phyloP scores from a whole-genome alignment of 2,797 vertebrate species.

The Premnoplex brunnescens region DNA sequence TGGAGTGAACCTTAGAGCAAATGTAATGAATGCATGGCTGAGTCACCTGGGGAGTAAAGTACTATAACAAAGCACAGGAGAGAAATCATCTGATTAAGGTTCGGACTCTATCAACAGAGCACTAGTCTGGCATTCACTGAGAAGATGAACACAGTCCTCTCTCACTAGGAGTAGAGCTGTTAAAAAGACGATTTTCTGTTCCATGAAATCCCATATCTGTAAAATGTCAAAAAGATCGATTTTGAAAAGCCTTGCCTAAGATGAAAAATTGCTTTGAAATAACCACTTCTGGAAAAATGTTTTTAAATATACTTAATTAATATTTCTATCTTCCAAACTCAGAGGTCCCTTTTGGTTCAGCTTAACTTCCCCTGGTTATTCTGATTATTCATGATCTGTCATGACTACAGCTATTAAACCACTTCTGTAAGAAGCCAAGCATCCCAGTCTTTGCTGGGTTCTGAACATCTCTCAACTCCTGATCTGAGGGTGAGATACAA shows the following conservation, averaged over 20 bases:
- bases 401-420: not conserved
- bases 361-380: not conserved
- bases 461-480: not conserved
- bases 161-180: not conserved
- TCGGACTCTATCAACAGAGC: not conserved
- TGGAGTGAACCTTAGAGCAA: not conserved
- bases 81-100: not conserved
- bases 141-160: not conserved
- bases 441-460: not conserved
- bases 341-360: not conserved
- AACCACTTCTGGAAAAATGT: not conserved
- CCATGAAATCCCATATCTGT: not conserved
- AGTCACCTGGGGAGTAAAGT: not conserved
- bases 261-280: not conserved
- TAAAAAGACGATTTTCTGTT: not conserved
- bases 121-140: not conserved
- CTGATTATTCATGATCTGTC: not conserved
- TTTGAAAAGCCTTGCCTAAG: not conserved
- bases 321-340: not conserved
- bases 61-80: not conserved
- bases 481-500: not conserved
- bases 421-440: not conserved
- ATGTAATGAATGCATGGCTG: not conserved
- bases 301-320: constrained; percentile 10
- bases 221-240: not conserved